Evolutionary conservation across 2,888 invertebrate genomes (phyloP), one percentile per base, ranked within the genome.

Genomic region (Torymus auratus): DNA sequence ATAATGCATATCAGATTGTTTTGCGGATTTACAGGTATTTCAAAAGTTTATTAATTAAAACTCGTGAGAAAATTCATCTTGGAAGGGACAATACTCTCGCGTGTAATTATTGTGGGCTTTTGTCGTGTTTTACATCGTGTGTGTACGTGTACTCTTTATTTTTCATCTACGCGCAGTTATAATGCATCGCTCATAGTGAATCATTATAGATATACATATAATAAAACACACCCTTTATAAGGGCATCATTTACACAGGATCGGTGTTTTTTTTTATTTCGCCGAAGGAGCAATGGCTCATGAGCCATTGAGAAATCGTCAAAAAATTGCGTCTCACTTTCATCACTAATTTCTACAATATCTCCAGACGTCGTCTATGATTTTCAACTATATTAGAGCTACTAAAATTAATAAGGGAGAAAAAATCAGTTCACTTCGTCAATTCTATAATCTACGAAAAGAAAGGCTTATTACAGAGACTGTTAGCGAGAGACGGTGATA

Each of bases 21-120:
- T 71, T 61, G n/a, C 58, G 62, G 60, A 81, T 73, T 72, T 74
- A 69, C 64, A 78, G 53, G 62, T 77, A 82, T 74, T 81, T 76
- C 70, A 65, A 77, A 82, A 74, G 52, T 67, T 74, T 17, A 28
- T 20, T 58, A 61, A 69, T 74, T 70, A 70, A 74, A 78, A 72
- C 68, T n/a, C 13, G 58, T 79, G 78, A 75, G 56, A 78, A 82
- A 78, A 17, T 70, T 69, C 28, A 61, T 74, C 17, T 53, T 74
- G 70, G 50, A 81, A 81, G 81, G 70, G 65, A 69, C 50, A 41
- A 73, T 72, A 71, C 28, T 81, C 77, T 61, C 61, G 62, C 58
- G 60, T 68, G 75, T 67, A 53, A 2, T 41, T 65, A 2, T 41
- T 65, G 52, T 68, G 61, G 17, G 20, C 52, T 41, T 53, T 69